Evolutionary conservation across 2,888 invertebrate species (phyloP), one percentile per base, ranked within the genome.

Genomic region (Leucophenga montana): DNA sequence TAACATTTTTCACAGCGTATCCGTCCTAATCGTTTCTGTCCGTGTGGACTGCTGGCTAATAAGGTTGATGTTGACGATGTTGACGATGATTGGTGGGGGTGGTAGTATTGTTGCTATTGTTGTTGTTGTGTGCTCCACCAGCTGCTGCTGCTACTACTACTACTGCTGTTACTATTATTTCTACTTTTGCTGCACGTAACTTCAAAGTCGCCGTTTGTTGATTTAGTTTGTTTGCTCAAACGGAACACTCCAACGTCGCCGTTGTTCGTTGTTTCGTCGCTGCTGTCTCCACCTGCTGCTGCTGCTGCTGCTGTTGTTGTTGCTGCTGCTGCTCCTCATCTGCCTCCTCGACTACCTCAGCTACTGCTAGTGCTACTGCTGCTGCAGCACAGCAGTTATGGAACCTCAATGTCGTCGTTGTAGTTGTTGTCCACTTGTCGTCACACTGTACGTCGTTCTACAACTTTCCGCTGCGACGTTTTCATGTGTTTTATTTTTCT

Each of bases 381-480:
- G 74, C 75, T 70, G 68, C 67, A 72, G 69, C 69, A 67, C 71
- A 72, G 73, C 72, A 80, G 79, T 81, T 81, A 81, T 82, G 83
- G 83, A 78, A 78, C 76, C 74, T 78, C 78, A 84, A 84, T 84
- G 80, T 83, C 79, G 82, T 71, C 62, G 74, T 70, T 46, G 68
- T 57, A 44, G 62, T 67, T 9, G 53, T 54, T 8, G 64, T 57
- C 27, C 39, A 53, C 64, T 68, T 67, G 18, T 59, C 70, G 69
- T 62, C 69, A 74, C 70, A 73, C 68, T 64, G 69, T 69, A 31
- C 33, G 56, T 48, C 61, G 66, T 64, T 14, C 9, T 67, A 46
- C 33, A 68, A 66, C n/a, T 16, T 50, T 50, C 8, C 18, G n/a
- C 5, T 18, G 50, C n/a, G 18, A 50, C 50, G 50, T 50, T 50